Evolutionary conservation across 1,140 invertebrate genomes (phyloP).

Genomic region (Lordiphosa collinella): DNA sequence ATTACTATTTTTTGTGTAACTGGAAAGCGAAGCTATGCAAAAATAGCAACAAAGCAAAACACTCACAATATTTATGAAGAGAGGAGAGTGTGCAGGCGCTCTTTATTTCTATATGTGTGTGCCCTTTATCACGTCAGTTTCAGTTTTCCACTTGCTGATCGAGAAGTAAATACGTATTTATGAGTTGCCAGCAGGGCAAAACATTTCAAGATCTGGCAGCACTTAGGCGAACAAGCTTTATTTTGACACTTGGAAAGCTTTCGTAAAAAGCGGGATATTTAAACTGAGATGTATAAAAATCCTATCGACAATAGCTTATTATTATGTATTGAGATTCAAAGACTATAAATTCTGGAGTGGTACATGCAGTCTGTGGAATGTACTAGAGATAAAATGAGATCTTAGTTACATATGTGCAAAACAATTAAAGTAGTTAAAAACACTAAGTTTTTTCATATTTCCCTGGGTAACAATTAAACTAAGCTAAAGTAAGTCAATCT

Average conservation of each 20-base stretch:
- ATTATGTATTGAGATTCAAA: no score
- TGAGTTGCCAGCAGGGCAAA: slow-evolving; percentile 5
- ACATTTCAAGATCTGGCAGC: slow-evolving; percentile 7
- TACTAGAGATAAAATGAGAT: no score
- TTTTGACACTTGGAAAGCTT: slow-evolving; percentile 12
- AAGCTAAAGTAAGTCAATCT: no score
- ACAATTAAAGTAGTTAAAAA: no score
- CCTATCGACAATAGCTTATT: no score
- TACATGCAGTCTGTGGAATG: no score
- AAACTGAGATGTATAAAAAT: neutral
- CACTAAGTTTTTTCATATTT: no score
- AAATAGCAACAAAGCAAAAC: slow-evolving; percentile 36
- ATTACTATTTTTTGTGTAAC: neutral
- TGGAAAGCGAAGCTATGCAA: slow-evolving; percentile 19
- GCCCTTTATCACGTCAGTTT: slow-evolving; percentile 45
- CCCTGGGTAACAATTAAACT: no score
- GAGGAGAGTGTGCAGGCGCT: slow-evolving; percentile 38
- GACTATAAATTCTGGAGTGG: no score
- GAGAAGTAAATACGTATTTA: neutral
- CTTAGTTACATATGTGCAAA: no score
- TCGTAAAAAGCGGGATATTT: neutral
- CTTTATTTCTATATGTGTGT: slow-evolving; percentile 12
- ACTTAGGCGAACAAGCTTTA: slow-evolving; percentile 1
- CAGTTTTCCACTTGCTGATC: slow-evolving; percentile 36
- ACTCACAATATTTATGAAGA: slow-evolving; percentile 43